Conservation (phyloP, 1,140 invertebrate genomes). For the silkworm (Bombyx mori) region ASM3026992v2 NC_085115.1:5196501-5197000, state of each 20-base stretch:
- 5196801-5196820: slow-evolving; percentile 24
- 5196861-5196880: slow-evolving; percentile 28
- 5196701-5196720: slow-evolving; percentile 25
- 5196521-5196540: slow-evolving; percentile 24
- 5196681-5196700: slow-evolving; percentile 43
- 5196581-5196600: slow-evolving; percentile 23
- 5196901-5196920: slow-evolving; percentile 3
- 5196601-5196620: slow-evolving; percentile 22
- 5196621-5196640: slow-evolving; percentile 9
- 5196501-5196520: slow-evolving; percentile 43
- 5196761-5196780: slow-evolving; percentile 31
- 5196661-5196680: slow-evolving; percentile 35
- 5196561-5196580: slow-evolving; percentile 26
- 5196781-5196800: slow-evolving; percentile 28
- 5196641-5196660: slow-evolving; percentile 11
- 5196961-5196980: slow-evolving; percentile 16
- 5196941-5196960: slow-evolving; percentile 4
- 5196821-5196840: slow-evolving; percentile 27
- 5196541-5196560: slow-evolving; percentile 11
- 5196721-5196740: slow-evolving; percentile 22
- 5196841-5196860: slow-evolving; percentile 32
- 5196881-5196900: slow-evolving; percentile 6
- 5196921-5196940: slow-evolving; percentile 7
- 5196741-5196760: slow-evolving; percentile 38
- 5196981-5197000: slow-evolving; percentile 13